Evolutionary conservation across 2,888 invertebrate genomes (phyloP).

Genomic region (Leucophenga montana): DNA sequence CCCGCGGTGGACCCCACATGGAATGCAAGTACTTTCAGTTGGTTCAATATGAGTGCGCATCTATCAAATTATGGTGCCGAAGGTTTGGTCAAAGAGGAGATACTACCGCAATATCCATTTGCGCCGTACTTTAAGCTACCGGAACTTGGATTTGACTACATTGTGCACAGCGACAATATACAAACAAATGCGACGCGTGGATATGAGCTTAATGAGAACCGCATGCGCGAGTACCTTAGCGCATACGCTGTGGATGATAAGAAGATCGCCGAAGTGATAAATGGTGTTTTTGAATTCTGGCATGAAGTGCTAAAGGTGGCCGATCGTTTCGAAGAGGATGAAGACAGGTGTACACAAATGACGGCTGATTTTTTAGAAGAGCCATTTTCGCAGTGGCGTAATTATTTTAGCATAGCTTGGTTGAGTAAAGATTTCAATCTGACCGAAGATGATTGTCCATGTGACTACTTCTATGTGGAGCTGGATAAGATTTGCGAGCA

Average conservation of each 20-base stretch:
- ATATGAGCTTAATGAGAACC: constrained; percentile 57
- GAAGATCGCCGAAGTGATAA: constrained; percentile 48
- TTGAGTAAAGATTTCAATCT: constrained; percentile 38
- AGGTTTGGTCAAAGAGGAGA: constrained; percentile 57
- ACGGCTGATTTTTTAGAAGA: neutral
- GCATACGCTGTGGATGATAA: constrained; percentile 54
- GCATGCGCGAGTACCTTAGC: constrained; percentile 61
- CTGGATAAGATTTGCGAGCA: constrained; percentile 55
- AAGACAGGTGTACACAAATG: constrained; percentile 39
- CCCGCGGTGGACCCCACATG: constrained; percentile 66
- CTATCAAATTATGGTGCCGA: constrained; percentile 60
- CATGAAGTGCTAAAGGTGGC: constrained; percentile 47
- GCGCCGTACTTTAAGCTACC: constrained; percentile 64
- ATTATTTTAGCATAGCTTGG: constrained; percentile 66
- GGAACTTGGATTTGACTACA: constrained; percentile 64
- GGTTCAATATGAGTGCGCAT: constrained; percentile 70
- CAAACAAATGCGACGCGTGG: constrained; percentile 58
- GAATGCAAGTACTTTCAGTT: constrained; percentile 60
- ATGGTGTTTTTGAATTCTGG: constrained; percentile 62
- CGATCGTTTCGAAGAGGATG: constrained; percentile 50
- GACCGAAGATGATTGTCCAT: constrained; percentile 41
- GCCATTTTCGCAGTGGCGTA: constrained; percentile 50
- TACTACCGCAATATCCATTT: constrained; percentile 58
- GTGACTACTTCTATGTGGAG: constrained; percentile 56
- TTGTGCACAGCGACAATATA: constrained; percentile 65